Percentiles rank a stretch among this genome's conserved stretches.
These are phyloP conservation scores for Nibea albiflora DNA, from an alignment of 2,113 vertebrate genomes.

Conservation along the genomic window DNA sequence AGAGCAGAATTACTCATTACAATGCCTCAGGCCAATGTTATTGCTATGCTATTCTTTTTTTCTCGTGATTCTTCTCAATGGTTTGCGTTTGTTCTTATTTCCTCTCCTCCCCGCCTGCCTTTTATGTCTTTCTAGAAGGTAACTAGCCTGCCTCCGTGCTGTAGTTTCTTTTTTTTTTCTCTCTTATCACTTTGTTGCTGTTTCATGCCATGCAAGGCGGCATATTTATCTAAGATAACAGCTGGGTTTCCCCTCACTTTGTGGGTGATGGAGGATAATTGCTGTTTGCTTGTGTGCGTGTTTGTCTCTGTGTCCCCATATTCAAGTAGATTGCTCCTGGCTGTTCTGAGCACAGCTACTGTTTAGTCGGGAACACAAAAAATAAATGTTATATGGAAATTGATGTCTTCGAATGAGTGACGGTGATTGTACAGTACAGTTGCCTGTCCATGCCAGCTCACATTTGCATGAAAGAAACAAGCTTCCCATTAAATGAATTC, in stretches of 20 bases:
- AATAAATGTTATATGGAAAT: background rate
- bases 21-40: constrained; percentile 35
- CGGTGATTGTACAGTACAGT: background rate
- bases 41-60: constrained; percentile 66
- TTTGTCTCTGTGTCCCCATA: constrained; percentile 29
- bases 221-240: constrained; percentile 82
- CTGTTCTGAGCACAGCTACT: constrained; percentile 29
- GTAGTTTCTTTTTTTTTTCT: constrained; percentile 49
- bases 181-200: constrained; percentile 74
- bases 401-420: constrained; percentile 4
- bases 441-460: background rate
- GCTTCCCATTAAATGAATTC: background rate
- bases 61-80: constrained; percentile 70
- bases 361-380: constrained; percentile 42
- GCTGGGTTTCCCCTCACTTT: constrained; percentile 77
- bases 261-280: constrained; percentile 83
- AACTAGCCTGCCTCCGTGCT: constrained; percentile 30
- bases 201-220: constrained; percentile 78
- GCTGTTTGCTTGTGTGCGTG: constrained; percentile 55
- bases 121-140: constrained; percentile 67
- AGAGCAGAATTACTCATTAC: constrained; percentile 69
- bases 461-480: background rate
- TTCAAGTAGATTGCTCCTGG: constrained; percentile 65
- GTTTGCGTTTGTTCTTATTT: constrained; percentile 65
- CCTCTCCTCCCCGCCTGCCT: constrained; percentile 57